These are phyloP conservation scores for Anarhynchus alexandrinus DNA, from an alignment of 2,113 vertebrate genomes.

Conservation along the genomic window DNA sequence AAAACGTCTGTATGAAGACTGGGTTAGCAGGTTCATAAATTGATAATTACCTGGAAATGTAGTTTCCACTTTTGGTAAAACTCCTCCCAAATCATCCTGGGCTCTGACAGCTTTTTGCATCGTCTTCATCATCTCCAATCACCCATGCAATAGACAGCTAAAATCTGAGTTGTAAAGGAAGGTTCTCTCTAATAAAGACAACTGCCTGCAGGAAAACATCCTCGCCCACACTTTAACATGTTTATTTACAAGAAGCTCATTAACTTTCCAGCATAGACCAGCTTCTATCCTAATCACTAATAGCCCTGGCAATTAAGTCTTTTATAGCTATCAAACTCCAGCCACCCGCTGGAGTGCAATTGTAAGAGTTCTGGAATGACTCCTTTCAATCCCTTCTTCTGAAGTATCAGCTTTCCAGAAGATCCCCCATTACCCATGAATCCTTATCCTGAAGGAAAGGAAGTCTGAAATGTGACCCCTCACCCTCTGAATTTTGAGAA, in stretches of 20 bases:
- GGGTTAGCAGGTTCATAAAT: neutral
- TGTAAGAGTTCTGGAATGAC: neutral
- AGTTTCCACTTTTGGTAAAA: neutral
- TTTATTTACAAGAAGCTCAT: neutral
- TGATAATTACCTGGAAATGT: neutral
- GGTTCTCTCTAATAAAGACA: neutral
- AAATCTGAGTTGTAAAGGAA: neutral
- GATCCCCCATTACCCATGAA: accelerated
- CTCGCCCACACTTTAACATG: neutral
- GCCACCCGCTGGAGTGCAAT: neutral
- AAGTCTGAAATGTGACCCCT: accelerated
- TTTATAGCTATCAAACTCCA: neutral
- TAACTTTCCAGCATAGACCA: neutral
- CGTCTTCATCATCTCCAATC: neutral
- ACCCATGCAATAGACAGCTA: accelerated
- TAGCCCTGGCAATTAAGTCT: neutral
- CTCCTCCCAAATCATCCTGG: neutral
- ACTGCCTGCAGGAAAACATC: neutral
- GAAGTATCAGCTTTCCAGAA: neutral
- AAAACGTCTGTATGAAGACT: neutral
- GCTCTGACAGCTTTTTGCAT: neutral
- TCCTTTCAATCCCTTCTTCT: neutral
- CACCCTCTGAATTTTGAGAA: neutral
- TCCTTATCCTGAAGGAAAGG: neutral
- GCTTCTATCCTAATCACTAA: neutral